A percentile compares a stretch with the other conserved stretches of the same genome.
These are phyloP conservation scores for Elegia similella DNA, from an alignment of 2,888 invertebrate genomes.

Conservation along the genomic window DNA sequence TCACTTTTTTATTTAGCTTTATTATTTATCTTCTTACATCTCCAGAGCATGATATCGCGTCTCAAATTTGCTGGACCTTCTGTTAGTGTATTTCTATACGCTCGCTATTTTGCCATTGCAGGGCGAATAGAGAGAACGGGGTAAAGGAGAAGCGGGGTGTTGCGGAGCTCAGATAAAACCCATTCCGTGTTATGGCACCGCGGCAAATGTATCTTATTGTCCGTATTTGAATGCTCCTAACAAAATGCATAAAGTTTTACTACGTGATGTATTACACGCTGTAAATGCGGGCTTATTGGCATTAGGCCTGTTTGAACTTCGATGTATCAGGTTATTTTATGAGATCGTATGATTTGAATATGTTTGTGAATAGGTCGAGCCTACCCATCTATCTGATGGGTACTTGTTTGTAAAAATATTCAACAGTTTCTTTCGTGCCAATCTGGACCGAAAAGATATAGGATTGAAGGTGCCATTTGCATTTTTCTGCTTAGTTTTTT, in stretches of 20 bases:
- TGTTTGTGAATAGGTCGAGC: background rate
- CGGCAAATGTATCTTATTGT: slow-evolving; percentile 18
- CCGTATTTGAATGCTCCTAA: slow-evolving; percentile 17
- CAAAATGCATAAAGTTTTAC: slow-evolving; percentile 17
- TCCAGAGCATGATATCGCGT: too few relatives aligned
- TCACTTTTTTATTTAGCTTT: too few relatives aligned
- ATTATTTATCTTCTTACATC: too few relatives aligned
- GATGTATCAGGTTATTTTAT: background rate
- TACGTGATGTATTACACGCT: slow-evolving; percentile 11
- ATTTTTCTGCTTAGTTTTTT: too few relatives aligned
- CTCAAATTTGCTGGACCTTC: too few relatives aligned
- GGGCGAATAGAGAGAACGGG: slow-evolving; percentile 9
- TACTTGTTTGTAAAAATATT: too few relatives aligned
- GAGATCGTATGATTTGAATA: background rate
- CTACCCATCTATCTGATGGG: too few relatives aligned
- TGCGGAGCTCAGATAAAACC: slow-evolving; percentile 15
- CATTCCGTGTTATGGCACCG: slow-evolving; percentile 17
- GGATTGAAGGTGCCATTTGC: too few relatives aligned
- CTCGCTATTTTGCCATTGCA: background rate
- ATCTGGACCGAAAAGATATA: too few relatives aligned
- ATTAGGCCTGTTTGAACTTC: background rate
- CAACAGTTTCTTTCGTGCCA: too few relatives aligned
- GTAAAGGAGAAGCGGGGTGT: slow-evolving; percentile 10
- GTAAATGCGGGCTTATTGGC: slow-evolving; percentile 10
- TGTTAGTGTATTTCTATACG: background rate